A percentile compares a stretch with the other conserved stretches of the same genome.
Evolutionary conservation across 2,797 vertebrate species (phyloP).

Genomic region (Chaetophractus vellerosus): DNA sequence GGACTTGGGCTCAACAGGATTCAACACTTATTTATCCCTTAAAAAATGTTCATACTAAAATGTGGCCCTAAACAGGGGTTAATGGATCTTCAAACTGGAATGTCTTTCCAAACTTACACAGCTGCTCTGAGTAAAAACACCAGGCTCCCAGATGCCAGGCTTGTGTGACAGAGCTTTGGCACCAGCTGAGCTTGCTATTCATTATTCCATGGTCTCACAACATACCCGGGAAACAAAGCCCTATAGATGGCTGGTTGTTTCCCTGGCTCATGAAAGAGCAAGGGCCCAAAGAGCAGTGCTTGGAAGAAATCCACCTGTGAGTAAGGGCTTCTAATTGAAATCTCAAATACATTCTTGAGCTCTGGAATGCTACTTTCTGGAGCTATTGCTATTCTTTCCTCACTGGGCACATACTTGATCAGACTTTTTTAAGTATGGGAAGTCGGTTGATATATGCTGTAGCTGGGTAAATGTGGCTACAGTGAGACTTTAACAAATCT

Average conservation of each 20-base stretch:
- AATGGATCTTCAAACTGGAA: constrained; percentile 80
- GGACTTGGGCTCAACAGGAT: constrained; percentile 71
- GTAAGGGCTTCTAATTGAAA: constrained; percentile 75
- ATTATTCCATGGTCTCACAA: constrained; percentile 73
- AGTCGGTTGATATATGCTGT: not conserved
- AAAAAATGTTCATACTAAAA: constrained; percentile 73
- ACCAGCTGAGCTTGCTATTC: constrained; percentile 70
- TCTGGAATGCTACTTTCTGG: constrained; percentile 45
- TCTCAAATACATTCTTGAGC: constrained; percentile 51
- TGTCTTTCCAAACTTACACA: constrained; percentile 72
- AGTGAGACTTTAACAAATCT: constrained; percentile 11
- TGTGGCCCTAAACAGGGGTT: constrained; percentile 65
- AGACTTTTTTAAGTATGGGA: not conserved
- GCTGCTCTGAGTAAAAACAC: constrained; percentile 79
- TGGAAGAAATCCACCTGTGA: constrained; percentile 76
- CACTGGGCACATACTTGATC: not conserved
- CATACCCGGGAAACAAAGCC: constrained; percentile 60
- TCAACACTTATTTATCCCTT: constrained; percentile 76
- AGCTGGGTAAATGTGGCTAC: not conserved
- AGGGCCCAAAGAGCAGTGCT: constrained; percentile 28
- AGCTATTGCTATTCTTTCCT: not conserved
- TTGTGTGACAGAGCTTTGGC: constrained; percentile 79
- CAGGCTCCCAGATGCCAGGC: constrained; percentile 80
- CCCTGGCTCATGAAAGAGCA: constrained; percentile 52
- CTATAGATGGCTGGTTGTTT: constrained; percentile 46